phyloP scores from a whole-genome alignment of 92 coral and sea anemone species.

The Ricordea florida region DNA sequence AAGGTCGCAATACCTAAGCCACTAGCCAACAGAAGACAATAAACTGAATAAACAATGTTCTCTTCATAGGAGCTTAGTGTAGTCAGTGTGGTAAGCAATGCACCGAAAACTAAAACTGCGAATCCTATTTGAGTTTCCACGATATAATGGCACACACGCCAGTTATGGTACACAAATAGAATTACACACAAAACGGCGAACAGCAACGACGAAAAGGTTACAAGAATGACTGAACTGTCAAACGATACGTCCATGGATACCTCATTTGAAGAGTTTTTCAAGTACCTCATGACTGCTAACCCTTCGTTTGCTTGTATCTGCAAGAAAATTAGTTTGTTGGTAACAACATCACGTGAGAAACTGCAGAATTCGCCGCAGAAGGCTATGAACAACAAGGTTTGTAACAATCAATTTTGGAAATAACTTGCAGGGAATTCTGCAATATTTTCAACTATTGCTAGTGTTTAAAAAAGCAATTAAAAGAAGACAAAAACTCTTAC shows the following conservation, averaged over 20 bases:
- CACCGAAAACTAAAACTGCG: constrained; percentile 75
- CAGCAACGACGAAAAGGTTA: constrained; percentile 54
- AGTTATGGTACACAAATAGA: constrained; percentile 41
- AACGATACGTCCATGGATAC: constrained; percentile 40
- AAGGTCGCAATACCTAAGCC: constrained; percentile 48
- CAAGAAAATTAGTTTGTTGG: too few relatives aligned
- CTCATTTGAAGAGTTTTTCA: neutral
- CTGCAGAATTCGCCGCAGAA: too few relatives aligned
- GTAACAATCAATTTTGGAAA: too few relatives aligned
- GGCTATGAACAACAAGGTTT: too few relatives aligned
- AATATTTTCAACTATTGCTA: too few relatives aligned
- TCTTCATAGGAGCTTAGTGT: constrained; percentile 61
- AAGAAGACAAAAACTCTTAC: too few relatives aligned
- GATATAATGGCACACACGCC: constrained; percentile 50
- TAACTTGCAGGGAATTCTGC: too few relatives aligned
- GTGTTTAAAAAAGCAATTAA: too few relatives aligned
- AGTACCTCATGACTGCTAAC: too few relatives aligned
- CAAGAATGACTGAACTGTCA: constrained; percentile 60
- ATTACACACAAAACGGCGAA: constrained; percentile 52
- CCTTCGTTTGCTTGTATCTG: too few relatives aligned
- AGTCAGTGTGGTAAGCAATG: constrained; percentile 69
- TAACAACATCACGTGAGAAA: too few relatives aligned
- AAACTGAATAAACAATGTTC: constrained; percentile 56
- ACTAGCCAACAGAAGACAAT: constrained; percentile 32
- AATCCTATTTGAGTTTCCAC: constrained; percentile 79